Evolutionary conservation across 2,113 vertebrate species (phyloP).

Genomic region (Pachypanchax playfairii): DNA sequence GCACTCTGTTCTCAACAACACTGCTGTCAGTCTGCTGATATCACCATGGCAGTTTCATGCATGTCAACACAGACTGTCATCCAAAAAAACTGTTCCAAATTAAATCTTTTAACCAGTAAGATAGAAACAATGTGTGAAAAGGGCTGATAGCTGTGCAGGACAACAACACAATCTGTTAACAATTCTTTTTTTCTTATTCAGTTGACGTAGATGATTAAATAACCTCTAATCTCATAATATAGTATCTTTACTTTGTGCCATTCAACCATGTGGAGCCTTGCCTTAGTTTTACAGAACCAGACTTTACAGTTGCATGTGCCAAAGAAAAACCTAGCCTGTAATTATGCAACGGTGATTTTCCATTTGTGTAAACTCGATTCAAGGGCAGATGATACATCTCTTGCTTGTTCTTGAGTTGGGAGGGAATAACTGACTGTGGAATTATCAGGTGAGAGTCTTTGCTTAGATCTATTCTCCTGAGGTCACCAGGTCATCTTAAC

Average conservation of each 20-base stretch:
- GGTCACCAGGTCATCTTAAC: slow-evolving; percentile 43
- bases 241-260: slow-evolving; percentile 11
- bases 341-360: slow-evolving; percentile 58
- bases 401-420: slow-evolving; percentile 51
- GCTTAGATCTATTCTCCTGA: slow-evolving; percentile 51
- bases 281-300: slow-evolving; percentile 16
- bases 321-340: slow-evolving; percentile 32
- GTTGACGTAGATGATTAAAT: slow-evolving; percentile 45
- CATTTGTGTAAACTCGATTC: slow-evolving; percentile 59
- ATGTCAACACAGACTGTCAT: neutral
- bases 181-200: slow-evolving; percentile 22
- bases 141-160: neutral
- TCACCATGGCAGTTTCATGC: neutral
- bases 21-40: neutral
- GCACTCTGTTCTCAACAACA: neutral
- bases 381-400: slow-evolving; percentile 56
- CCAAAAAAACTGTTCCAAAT: too few species aligned
- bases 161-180: slow-evolving; percentile 1
- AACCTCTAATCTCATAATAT: slow-evolving; percentile 42
- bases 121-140: neutral
- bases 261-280: neutral
- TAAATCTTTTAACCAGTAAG: neutral
- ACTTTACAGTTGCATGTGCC: slow-evolving; percentile 1
- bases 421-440: slow-evolving; percentile 51
- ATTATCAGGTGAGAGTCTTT: slow-evolving; percentile 59